Base-by-base conservation (phyloP, 2,113 vertebrate genomes). In the Neofelis nebulosa region DNA sequence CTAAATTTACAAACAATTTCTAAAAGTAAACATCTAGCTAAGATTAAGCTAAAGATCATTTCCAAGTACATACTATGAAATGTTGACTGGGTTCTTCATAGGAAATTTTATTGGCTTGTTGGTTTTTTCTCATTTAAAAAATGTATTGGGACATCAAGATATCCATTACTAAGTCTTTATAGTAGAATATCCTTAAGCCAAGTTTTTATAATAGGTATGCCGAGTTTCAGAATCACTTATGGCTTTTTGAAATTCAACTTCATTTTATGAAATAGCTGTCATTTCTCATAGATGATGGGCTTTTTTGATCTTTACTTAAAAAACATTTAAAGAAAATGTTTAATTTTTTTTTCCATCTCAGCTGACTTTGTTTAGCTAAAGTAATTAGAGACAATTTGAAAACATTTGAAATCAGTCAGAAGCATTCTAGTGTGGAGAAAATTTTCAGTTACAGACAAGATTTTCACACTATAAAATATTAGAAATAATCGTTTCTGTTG, bases 351-450 rank as follows among this genome's bases (percentile, higher is more conserved):
- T 4, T 4, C 29, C 18, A 90, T 36, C 23, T 80, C 61, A 19
- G 19, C 41, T 92, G 65, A 84, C 6, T 80, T 21, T 82, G 12
- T 9, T 71, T 88, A 79, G 48, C 48, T 65, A 25, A 78, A 66
- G 16, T 84, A 92, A 92, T 89, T 83, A 94, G 55, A 89, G 38
- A 69, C 7, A 83, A 81, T 86, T 89, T 89, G 89, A 96, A 92
- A 74, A 38, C 45, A 19, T 57, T 81, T 90, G 31, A 94, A 85
- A 85, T 82, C 50, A 92, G 9, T 86, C 38, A 91, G 14, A 96
- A 87, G 5, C 73, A 21, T 84, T 86, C 29, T 73, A 2, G 29
- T 25, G 74, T 16, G 6, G 9, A 86, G 57, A 86, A 92, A 95
- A 89, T 52, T 66, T 94, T 89, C 57, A 91, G n/a, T 86, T 76